Evolutionary conservation across 2,888 invertebrate genomes (phyloP), one percentile per base, ranked within the genome.

Genomic region (Lasioglossum malachurum): DNA sequence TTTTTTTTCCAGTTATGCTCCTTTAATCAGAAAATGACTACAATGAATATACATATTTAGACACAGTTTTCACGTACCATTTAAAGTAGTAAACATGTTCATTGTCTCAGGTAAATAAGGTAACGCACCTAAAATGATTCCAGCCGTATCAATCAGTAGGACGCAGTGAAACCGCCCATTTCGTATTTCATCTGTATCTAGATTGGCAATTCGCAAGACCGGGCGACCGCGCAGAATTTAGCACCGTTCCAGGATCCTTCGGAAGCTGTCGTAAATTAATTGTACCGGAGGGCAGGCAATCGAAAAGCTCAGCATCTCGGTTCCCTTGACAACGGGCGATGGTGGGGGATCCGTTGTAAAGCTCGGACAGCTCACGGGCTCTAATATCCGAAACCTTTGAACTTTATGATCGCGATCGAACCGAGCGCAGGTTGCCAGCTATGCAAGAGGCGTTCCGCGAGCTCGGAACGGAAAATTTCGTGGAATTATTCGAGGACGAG

Each of bases 351-450:
- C 19, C 7, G 49, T 49, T 23, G 49, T 49, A 64, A 64, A 64
- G 64, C 64, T 64, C 64, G 14, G 67, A 69, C 67, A 67, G 35
- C 67, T 31, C 35, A 19, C 67, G 38, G 10, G 67, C 35, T 69
- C 35, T 69, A 69, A 69, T 69, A 73, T 74, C 74, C 49, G 46
- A 74, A 49, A 74, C 49, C 74, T 44, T 74, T 74, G 38, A 74
- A 74, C 71, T 71, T 71, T 71, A 71, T 14, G 71, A 71, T 71
- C 41, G 23, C n/a, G 71, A 71, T 71, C 71, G 71, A 71, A 41
- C 14, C 5, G 71, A 4, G 5, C 41, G 69, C 12, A 14, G 0
- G 23, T 5, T 38, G 71, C 14, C 38, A 38, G 23, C n/a, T n/a
- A 41, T 71, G 41, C 14, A 14, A 10, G 41, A 1, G n/a, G n/a